phyloP scores from a whole-genome alignment of 2,888 invertebrate species.

The Drosophila nr. medialis region DNA sequence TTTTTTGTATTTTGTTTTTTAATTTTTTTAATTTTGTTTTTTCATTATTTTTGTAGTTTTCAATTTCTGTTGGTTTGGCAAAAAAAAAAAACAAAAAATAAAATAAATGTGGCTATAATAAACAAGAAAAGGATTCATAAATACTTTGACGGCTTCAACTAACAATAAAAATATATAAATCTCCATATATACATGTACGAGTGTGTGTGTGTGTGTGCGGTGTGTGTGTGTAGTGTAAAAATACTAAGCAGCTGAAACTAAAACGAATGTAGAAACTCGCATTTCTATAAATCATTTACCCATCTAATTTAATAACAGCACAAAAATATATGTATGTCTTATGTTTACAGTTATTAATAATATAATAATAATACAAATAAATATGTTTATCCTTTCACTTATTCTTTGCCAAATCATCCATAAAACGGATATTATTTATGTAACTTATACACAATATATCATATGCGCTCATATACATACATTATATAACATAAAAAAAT shows the following conservation, averaged over 20 bases:
- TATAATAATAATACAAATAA: slow-evolving; percentile 47
- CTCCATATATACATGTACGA: slow-evolving; percentile 10
- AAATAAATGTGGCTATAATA: slow-evolving; percentile 16
- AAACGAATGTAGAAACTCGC: slow-evolving; percentile 25
- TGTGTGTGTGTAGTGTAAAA: slow-evolving; percentile 14
- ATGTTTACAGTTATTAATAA: slow-evolving; percentile 13
- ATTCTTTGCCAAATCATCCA: slow-evolving; percentile 66
- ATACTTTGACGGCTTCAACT: slow-evolving; percentile 56
- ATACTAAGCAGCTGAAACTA: slow-evolving; percentile 33
- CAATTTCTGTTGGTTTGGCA: slow-evolving; percentile 37
- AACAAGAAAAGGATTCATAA: slow-evolving; percentile 40
- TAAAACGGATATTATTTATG: slow-evolving; percentile 73
- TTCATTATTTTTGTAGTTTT: slow-evolving; percentile 21
- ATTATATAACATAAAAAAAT: slow-evolving; percentile 49
- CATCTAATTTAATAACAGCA: slow-evolving; percentile 58
- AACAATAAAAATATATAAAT: slow-evolving; percentile 44
- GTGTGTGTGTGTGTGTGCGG: neutral
- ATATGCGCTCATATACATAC: slow-evolving; percentile 32
- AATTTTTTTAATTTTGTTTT: neutral
- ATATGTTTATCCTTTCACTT: slow-evolving; percentile 38
- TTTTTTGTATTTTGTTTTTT: no score
- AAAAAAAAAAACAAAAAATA: slow-evolving; percentile 24
- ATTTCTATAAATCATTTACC: slow-evolving; percentile 29
- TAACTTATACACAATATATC: slow-evolving; percentile 55
- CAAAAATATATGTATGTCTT: slow-evolving; percentile 35